Evolutionary conservation across 2,113 vertebrate genomes (phyloP).

Genomic region (Cebidichthys violaceus): DNA sequence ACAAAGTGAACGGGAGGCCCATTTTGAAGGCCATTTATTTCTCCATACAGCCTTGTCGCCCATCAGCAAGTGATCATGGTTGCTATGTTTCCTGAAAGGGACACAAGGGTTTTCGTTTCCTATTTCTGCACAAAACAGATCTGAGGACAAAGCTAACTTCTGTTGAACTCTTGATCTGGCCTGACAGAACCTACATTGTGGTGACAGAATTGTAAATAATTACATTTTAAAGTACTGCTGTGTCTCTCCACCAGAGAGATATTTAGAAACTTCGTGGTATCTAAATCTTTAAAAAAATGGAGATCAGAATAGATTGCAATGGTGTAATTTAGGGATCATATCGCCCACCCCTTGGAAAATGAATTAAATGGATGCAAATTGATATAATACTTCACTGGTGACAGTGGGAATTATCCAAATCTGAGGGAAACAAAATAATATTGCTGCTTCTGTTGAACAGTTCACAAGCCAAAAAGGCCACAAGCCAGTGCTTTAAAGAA

Average conservation of each 20-base stretch:
- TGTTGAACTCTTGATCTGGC: not conserved
- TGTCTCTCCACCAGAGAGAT: not conserved
- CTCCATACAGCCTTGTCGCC: constrained; percentile 12
- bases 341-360: not conserved
- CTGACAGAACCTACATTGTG: not conserved
- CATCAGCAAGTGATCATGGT: not conserved
- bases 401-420: not conserved
- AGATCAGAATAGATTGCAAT: not conserved
- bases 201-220: not conserved
- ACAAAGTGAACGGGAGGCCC: constrained; percentile 31
- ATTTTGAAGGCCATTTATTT: constrained; percentile 50
- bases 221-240: not conserved
- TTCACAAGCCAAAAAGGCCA: constrained; percentile 6
- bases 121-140: not conserved
- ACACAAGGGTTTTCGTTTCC: not conserved
- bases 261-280: not conserved
- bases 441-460: not conserved
- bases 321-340: not conserved
- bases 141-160: not conserved
- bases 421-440: not conserved
- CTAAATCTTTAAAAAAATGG: not conserved
- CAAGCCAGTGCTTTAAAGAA: not conserved
- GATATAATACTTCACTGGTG: not conserved
- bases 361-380: not conserved
- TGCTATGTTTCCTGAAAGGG: not conserved